Percentiles rank a stretch among this genome's conserved stretches.
phyloP scores from a whole-genome alignment of 2,797 vertebrate species.

The Scarus forsteni region DNA sequence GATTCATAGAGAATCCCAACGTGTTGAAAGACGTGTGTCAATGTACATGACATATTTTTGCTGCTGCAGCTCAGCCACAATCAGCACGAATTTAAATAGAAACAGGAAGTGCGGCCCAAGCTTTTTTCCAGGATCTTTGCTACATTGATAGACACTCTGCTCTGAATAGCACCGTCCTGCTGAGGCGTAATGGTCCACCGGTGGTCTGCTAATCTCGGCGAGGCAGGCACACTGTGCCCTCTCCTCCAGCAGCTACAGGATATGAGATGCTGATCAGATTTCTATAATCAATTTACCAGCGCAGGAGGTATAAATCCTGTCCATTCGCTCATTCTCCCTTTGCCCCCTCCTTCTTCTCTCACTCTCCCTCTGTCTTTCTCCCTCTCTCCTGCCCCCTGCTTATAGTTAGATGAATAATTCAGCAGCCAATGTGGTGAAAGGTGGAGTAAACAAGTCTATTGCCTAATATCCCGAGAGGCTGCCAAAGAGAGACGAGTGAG shows the following conservation, averaged over 20 bases:
- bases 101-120: constrained; percentile 53
- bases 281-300: constrained; percentile 87
- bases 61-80: constrained; percentile 13
- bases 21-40: constrained; percentile 15
- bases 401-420: constrained; percentile 89
- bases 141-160: constrained; percentile 51
- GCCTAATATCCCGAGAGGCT: constrained; percentile 87
- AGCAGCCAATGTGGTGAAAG: constrained; percentile 88
- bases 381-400: constrained; percentile 75
- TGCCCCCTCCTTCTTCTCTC: constrained; percentile 41
- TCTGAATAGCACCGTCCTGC: constrained; percentile 63
- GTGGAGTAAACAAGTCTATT: constrained; percentile 91
- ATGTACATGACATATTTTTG: constrained; percentile 11
- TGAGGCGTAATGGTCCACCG: constrained; percentile 66
- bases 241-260: constrained; percentile 74
- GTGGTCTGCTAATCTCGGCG: constrained; percentile 70
- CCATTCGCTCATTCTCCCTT: constrained; percentile 78
- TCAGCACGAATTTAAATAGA: constrained; percentile 21
- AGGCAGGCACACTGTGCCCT: constrained; percentile 66
- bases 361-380: constrained; percentile 47
- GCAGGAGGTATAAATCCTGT: constrained; percentile 85
- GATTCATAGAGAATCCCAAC: constrained; percentile 8
- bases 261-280: constrained; percentile 84
- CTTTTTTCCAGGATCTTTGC: constrained; percentile 55
- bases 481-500: constrained; percentile 78